Base-by-base conservation (phyloP, 2,797 vertebrate genomes). In the Muscicapa comitata region DNA sequence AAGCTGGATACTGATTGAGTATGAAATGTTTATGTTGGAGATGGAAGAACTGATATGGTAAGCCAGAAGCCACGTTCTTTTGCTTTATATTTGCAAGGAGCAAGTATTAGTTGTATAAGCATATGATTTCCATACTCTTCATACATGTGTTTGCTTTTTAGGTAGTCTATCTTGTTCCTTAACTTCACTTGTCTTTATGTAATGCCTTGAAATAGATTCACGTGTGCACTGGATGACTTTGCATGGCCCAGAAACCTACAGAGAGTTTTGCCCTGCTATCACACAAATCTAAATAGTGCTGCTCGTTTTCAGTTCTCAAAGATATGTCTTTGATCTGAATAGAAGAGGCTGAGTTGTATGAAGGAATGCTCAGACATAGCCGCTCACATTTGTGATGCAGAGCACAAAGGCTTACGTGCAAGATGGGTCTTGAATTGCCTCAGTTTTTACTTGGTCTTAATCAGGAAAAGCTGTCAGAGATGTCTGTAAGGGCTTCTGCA, bases 21-120 rank as follows among this genome's bases (percentile, higher is more conserved):
- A 83, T 93, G 96, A 97, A 96, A 95, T 96, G 93, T 97, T 96
- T 96, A 84, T 80, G 79, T 58, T 92, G 78, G 12, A 57, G 51
- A 90, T 3, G 6, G 90, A 92, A 88, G 81, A 92, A 55, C 59
- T 28, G 59, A 91, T 95, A 88, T 6, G 18, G 70, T 87, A 92
- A 94, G 71, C 83, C 72, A 71, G 75, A 85, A 94, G 71, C 75
- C 79, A 59, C 77, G 37, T 94, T 89, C 45, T 77, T 96, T 92
- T 86, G 47, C 78, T 95, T 94, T 94, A 3, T 66, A 26, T 90
- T 95, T 94, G 72, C 51, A 86, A 88, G 63, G 38, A 48, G 70
- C 59, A 50, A 80, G 45, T 71, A 58, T 81, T 65, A 82, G 73
- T 61, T 86, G 59, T 78, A 55, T 92, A 92, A 94, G 78, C 62